Base-by-base conservation (phyloP, 2,888 invertebrate genomes). In the Scaptodrosophila latifasciaeformis region DNA sequence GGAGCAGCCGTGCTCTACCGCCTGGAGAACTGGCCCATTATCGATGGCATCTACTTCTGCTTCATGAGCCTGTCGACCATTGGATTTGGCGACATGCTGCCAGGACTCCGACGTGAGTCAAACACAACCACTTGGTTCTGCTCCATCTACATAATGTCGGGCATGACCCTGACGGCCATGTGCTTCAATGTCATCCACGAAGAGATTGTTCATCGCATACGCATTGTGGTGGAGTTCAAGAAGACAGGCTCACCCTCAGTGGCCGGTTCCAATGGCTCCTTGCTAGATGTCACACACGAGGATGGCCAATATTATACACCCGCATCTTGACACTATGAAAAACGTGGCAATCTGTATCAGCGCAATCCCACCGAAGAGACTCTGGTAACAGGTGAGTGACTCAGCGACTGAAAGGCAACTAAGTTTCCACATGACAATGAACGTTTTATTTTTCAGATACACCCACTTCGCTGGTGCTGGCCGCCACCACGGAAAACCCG, bases 11-110 rank as follows among this genome's bases (percentile, higher is more conserved):
- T 96, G 47, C 90, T 99, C 62, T 93, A 92, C 83, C 91, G 95
- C 72, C 90, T 97, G 88, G 97, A 98, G 84, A 93, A 94, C 84
- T 95, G 97, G 94, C 90, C 91, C 71, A 90, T 95, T 59, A 88
- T 98, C 69, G 96, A 97, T 84, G 95, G 95, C 62, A 91, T 96
- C 81, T 97, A 95, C 87, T 97, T 97, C 87, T 97, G 96, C 87
- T 97, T 97, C 87, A 96, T 97, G 92, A 94, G 96, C 68, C 89
- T 97, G 82, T 96, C 94, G 79, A 96, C 96, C 12, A 96, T 95
- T 81, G 96, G 96, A 27, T 96, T 96, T 70, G 95, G 95, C 58
- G 94, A 94, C 82, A 90, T 95, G 87, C 89, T 94, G 66, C 94
- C 95, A 46, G 94, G 94, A 24, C 85, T 89, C 47, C 74, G 81